Conservation (phyloP, 2,888 invertebrate genomes). For the Drosophila recens region DNA sequence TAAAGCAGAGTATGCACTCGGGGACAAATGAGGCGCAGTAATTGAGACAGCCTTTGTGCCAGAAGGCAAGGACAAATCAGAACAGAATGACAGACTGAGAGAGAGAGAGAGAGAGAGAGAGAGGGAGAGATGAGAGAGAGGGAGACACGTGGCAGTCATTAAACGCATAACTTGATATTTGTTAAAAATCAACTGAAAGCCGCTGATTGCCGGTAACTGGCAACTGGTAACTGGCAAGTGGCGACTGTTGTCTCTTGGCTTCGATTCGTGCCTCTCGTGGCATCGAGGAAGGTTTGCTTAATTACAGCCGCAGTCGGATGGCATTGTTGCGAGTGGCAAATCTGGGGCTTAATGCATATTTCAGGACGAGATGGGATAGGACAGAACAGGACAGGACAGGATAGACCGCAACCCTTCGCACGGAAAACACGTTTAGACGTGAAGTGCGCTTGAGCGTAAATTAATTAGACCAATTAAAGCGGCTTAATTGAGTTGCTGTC, state of each 20-base stretch:
- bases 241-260: constrained; percentile 39
- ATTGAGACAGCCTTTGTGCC: background rate
- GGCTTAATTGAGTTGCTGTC: constrained; percentile 84
- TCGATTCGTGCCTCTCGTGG: constrained; percentile 5
- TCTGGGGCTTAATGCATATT: constrained; percentile 77
- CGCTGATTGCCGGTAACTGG: constrained; percentile 46
- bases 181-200: constrained; percentile 54
- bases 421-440: constrained; percentile 78
- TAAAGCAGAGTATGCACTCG: background rate
- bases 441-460: constrained; percentile 83
- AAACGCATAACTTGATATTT: constrained; percentile 81
- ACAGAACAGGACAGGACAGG: background rate
- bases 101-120: too few relatives aligned
- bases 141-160: constrained; percentile 81
- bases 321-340: constrained; percentile 64
- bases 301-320: constrained; percentile 56
- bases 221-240: constrained; percentile 30
- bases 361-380: constrained; percentile 29
- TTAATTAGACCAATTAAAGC: constrained; percentile 85
- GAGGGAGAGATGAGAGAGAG: background rate
- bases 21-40: constrained; percentile 9
- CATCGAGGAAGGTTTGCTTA: constrained; percentile 43
- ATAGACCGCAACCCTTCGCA: constrained; percentile 64
- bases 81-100: background rate
- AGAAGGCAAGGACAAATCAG: background rate